Base-by-base conservation (phyloP, 1,140 invertebrate species). In the Papilio aristodemus region DNA sequence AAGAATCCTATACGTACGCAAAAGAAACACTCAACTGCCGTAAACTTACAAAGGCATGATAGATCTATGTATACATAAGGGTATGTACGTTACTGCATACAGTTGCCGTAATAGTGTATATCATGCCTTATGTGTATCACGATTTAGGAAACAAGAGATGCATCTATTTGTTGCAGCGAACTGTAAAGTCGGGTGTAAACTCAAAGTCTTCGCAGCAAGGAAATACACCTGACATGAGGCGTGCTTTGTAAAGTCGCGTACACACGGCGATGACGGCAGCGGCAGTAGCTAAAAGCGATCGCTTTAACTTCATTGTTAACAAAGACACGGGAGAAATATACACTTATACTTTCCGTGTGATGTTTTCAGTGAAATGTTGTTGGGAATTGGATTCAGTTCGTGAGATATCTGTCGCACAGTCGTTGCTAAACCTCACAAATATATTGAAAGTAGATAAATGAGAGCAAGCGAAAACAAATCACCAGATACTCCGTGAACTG, bases 171-270 rank as follows among this genome's bases (percentile, higher is more conserved):
- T 36, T 13, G 57, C 57, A 25, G 19, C 9, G 27, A 58, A 11
- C 1, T 27, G 50, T 32, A 36, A 4, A 13, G 57, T 13, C 5
- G n/a, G 57, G 27, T 32, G 46, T 46, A n/a, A 36, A 59, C 27
- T 32, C 27, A 58, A 59, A 59, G 57, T 25, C 57, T 32, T 41
- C 2, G 39, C 13, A 59, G 57, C 57, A 59, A 59, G 25, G n/a
- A 32, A 36, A 36, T 36, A 13, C 13, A 36, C 27, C 13, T 7
- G 14, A 36, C 27, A 13, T 1, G 10, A 11, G 0, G 22, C 19
- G 46, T 9, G 14, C 7, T 43, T 43, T 22, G 5, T 22, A 22
- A 54, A 22, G 10, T 19, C 9, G 8, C 17, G 17, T 7, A 7
- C 41, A 54, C 19, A 54, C 46, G 46, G 11, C 46, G 22, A 5